A percentile compares a stretch with the other conserved stretches of the same genome.
Conservation (phyloP, 2,797 vertebrate genomes). For the Cynodonichthys magdalenae region DNA sequence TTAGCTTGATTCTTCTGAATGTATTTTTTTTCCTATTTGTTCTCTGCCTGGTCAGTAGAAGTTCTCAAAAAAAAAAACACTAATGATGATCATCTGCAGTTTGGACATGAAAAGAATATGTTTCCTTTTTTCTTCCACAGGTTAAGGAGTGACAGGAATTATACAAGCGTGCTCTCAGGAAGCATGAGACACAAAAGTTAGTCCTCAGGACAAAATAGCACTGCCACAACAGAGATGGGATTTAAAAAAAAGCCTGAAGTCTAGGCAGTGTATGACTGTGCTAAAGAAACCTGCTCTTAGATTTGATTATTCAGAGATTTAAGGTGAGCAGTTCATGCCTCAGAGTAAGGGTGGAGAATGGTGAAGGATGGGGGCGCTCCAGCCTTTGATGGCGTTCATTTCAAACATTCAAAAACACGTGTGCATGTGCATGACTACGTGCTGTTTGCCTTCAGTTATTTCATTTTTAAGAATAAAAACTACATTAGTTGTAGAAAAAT, state of each 20-base stretch:
- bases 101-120: constrained; percentile 32
- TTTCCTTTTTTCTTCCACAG: constrained; percentile 60
- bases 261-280: constrained; percentile 24
- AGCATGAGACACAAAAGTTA: constrained; percentile 47
- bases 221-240: constrained; percentile 34
- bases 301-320: constrained; percentile 40
- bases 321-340: constrained; percentile 40
- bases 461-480: constrained; percentile 33
- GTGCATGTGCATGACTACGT: constrained; percentile 53
- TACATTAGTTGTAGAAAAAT: constrained; percentile 14
- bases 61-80: constrained; percentile 15
- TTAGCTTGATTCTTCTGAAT: constrained; percentile 70
- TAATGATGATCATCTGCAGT: constrained; percentile 5
- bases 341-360: constrained; percentile 23
- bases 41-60: constrained; percentile 11
- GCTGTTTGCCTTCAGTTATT: constrained; percentile 40
- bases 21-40: constrained; percentile 41
- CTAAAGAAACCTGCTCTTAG: constrained; percentile 12
- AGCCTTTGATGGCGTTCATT: constrained; percentile 30
- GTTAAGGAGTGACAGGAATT: constrained; percentile 80
- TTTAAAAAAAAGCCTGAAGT: constrained; percentile 5
- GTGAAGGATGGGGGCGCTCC: constrained; percentile 30
- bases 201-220: constrained; percentile 58
- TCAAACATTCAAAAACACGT: constrained; percentile 22
- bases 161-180: constrained; percentile 52